Percentiles rank a stretch among this genome's conserved stretches.
phyloP scores from a whole-genome alignment of 1,140 invertebrate genomes.

The Drosophila sulfurigaster region DNA sequence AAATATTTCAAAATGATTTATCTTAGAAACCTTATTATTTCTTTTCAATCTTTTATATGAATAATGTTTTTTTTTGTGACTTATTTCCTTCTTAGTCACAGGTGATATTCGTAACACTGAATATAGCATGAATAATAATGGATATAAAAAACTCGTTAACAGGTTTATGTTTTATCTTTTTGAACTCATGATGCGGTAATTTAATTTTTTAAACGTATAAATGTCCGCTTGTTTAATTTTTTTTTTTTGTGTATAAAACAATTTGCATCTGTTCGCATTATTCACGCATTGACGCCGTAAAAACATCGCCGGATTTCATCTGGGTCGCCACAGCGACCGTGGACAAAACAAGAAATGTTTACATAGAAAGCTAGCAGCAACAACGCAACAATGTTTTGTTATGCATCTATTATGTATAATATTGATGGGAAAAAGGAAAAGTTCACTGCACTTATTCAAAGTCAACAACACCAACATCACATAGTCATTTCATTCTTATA shows the following conservation, averaged over 20 bases:
- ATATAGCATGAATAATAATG: slow-evolving; percentile 3
- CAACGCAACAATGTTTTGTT: not conserved
- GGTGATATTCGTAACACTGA: not conserved
- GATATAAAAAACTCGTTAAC: not conserved
- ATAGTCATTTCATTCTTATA: slow-evolving; percentile 48
- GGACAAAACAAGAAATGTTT: slow-evolving; percentile 31
- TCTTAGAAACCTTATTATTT: not conserved
- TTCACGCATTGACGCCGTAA: slow-evolving; percentile 16
- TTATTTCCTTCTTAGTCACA: slow-evolving; percentile 14
- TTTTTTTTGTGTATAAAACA: not conserved
- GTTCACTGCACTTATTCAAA: slow-evolving; percentile 65
- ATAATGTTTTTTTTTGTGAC: not conserved
- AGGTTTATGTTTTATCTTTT: slow-evolving; percentile 1
- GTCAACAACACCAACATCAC: slow-evolving; percentile 12
- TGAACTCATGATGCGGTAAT: slow-evolving; percentile 18
- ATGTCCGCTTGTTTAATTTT: slow-evolving; percentile 6
- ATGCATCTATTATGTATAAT: slow-evolving; percentile 10
- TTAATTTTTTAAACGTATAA: slow-evolving; percentile 5
- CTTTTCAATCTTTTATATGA: not conserved
- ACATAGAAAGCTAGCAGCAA: slow-evolving; percentile 7
- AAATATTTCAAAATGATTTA: not conserved
- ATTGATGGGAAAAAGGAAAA: slow-evolving; percentile 53
- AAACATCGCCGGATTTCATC: not conserved
- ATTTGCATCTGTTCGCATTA: slow-evolving; percentile 4
- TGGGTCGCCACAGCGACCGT: slow-evolving; percentile 36